Evolutionary conservation across 2,113 vertebrate species (phyloP), one percentile per base, ranked within the genome.

Genomic region (Camelus dromedarius): DNA sequence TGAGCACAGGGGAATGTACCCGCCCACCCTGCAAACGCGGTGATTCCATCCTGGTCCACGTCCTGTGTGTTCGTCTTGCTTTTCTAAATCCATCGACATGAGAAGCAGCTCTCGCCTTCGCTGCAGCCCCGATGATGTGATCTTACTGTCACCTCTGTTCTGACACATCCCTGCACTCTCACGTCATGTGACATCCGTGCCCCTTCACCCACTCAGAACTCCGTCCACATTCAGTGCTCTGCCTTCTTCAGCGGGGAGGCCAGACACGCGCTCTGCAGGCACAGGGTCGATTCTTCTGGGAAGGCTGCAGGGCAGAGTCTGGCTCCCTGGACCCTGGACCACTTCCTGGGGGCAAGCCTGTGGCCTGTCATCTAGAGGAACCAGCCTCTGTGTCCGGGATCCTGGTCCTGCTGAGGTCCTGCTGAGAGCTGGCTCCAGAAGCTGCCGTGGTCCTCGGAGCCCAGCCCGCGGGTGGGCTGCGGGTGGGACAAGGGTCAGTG

Each of bases 291-390:
- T 28, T 69, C 56, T 16, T 35, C 38, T 0, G 5, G 56, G n/a
- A 70, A 60, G 12, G 11, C 9, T 1, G 1, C 12, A 20, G 1
- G 46, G 32, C 9, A 0, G 38, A 1, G 1, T 10, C 9, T 15
- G 16, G 13, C 26, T 58, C 8, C 0, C 2, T 0, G 79, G 50
- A 9, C 24, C 56, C 14, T 1, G 32, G 38, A 26, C 14, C 1
- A 2, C 30, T 0, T 50, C 24, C 54, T 16, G 5, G 0, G 0
- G 1, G 10, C 2, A 6, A 22, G 13, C 10, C 54, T 54, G 6
- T 0, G 4, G 18, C 46, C 85, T 14, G 8, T 19, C 8, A 2
- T 24, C 14, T 14, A 1, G 15, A 3, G 19, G 35, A 12, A 14
- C 9, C 3, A 3, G 18, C n/a, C 32, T 4, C 56, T 18, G 19